Evolutionary conservation across 2,888 invertebrate species (phyloP), one percentile per base, ranked within the genome.

Genomic region (Hipparchia semele): DNA sequence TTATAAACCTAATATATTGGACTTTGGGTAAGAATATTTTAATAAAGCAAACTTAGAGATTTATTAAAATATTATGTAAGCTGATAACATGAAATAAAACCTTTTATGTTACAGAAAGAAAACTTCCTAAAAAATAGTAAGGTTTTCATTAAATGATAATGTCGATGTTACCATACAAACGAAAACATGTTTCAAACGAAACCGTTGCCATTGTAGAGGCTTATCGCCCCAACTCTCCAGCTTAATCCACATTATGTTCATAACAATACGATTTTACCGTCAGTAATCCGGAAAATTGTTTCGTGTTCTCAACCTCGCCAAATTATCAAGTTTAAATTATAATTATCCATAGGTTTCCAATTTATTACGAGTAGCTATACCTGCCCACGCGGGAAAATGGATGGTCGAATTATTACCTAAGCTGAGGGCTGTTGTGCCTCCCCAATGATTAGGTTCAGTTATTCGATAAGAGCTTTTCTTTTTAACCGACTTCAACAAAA

Each of bases 271-370:
- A 70, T 70, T 61, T 46, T 68, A 51, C 65, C 65, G 71, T 66
- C 77, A 68, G 70, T 73, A 78, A 77, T 76, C 77, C 77, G 69
- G 73, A 76, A 79, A 79, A 80, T 78, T 76, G 77, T 77, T 77
- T 73, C 69, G 74, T 72, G 74, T 75, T 76, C 76, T 23, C 59
- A 51, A 59, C 59, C 59, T 51, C 59, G 6, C 51, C 70, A 73
- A 69, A 65, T 70, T 74, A 73, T 70, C 45, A 76, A 79, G 33
- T 59, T 68, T 74, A 72, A 39, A 78, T 74, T 74, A 71, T 49
- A 56, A 67, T 60, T 53, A 69, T 67, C 73, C 76, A 60, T 70
- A 69, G 59, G 12, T 49, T 59, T 59, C 12, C 39, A 56, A 56
- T 67, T 54, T 56, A 54, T 53, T 65, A 53, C 33, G 23, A 2